Conservation (phyloP, 2,113 vertebrate species). For the Argyrosomus japonicus region DNA sequence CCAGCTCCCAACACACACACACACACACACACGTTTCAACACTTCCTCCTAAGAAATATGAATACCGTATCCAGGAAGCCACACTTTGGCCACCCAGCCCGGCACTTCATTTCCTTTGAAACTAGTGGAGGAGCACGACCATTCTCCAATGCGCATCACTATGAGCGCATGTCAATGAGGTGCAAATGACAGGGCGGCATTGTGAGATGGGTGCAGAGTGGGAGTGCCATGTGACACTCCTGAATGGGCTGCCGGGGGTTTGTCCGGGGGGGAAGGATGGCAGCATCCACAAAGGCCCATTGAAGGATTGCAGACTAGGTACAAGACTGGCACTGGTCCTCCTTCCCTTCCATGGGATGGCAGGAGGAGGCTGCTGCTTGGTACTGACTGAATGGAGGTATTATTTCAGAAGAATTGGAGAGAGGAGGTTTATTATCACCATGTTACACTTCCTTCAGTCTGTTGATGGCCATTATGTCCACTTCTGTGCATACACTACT, state of each 20-base stretch:
- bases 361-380: slow-evolving; percentile 78
- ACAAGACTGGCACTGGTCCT: slow-evolving; percentile 77
- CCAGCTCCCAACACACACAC: slow-evolving; percentile 35
- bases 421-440: slow-evolving; percentile 76
- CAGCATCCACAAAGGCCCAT: slow-evolving; percentile 80
- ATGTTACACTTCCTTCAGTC: slow-evolving; percentile 69
- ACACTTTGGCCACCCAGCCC: slow-evolving; percentile 78
- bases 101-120: slow-evolving; percentile 73
- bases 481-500: slow-evolving; percentile 35
- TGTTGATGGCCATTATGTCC: slow-evolving; percentile 56
- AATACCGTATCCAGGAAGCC: slow-evolving; percentile 81
- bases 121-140: slow-evolving; percentile 67
- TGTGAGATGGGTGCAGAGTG: slow-evolving; percentile 78
- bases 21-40: slow-evolving; percentile 19
- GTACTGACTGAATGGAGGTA: slow-evolving; percentile 76
- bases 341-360: slow-evolving; percentile 74
- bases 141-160: slow-evolving; percentile 71
- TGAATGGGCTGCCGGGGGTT: slow-evolving; percentile 78
- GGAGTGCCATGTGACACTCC: slow-evolving; percentile 79
- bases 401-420: slow-evolving; percentile 75
- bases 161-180: slow-evolving; percentile 85
- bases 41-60: slow-evolving; percentile 76
- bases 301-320: slow-evolving; percentile 78
- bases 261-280: slow-evolving; percentile 74
- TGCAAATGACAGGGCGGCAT: slow-evolving; percentile 83